Conservation (phyloP, 1,140 invertebrate species). For the Drosophila guanche region DNA sequence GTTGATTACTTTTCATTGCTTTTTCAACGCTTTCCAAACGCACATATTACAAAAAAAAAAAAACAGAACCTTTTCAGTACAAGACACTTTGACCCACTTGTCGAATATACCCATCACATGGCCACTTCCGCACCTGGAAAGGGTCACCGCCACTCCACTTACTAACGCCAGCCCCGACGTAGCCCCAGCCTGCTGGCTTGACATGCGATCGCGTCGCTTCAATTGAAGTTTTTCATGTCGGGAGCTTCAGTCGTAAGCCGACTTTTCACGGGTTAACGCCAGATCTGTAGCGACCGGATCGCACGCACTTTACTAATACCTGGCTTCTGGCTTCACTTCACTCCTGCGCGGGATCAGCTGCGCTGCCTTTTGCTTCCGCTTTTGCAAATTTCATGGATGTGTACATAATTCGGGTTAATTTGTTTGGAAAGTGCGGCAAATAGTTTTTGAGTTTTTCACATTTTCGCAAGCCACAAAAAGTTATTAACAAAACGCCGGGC, state of each 20-base stretch:
- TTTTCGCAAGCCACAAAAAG: conserved; percentile 59
- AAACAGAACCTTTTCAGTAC: neutral
- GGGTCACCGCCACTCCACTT: conserved; percentile 32
- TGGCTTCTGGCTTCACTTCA: conserved; percentile 10
- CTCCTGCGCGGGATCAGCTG: conserved; percentile 6
- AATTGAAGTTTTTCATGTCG: conserved; percentile 55
- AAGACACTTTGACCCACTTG: conserved; percentile 5
- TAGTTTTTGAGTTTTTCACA: conserved; percentile 29
- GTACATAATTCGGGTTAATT: conserved; percentile 70
- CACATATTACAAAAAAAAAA: too few species aligned
- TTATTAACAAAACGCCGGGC: conserved; percentile 18
- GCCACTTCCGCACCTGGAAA: conserved; percentile 44
- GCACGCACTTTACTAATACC: conserved; percentile 35
- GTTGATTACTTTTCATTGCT: too few species aligned
- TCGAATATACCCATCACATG: conserved; percentile 29
- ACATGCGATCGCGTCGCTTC: conserved; percentile 34
- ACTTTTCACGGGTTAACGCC: conserved; percentile 67
- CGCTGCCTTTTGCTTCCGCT: conserved; percentile 58
- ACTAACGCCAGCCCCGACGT: conserved; percentile 38
- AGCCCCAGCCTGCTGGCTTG: neutral
- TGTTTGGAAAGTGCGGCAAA: conserved; percentile 66
- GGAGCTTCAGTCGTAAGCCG: conserved; percentile 62
- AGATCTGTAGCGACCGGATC: conserved; percentile 20
- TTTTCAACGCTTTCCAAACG: too few species aligned
- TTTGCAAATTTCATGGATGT: conserved; percentile 4